Evolutionary conservation across 1,140 invertebrate species (phyloP), one percentile per base, ranked within the genome.

Genomic region (Heliothis subflexa): DNA sequence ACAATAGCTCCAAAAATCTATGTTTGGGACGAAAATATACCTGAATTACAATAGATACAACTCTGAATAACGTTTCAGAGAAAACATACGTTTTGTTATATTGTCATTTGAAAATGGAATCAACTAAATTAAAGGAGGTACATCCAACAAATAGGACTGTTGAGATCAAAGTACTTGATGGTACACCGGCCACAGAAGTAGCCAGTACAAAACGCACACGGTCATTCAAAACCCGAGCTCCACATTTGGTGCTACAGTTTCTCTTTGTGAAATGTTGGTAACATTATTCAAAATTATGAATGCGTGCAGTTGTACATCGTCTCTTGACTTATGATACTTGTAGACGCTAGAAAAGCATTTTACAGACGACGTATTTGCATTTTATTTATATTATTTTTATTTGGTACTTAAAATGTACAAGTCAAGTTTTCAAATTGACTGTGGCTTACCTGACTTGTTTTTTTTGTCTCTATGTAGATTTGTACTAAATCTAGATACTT

Each of bases 251-350:
- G 0, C 64, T 28, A 68, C 16, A 52, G 12, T 49, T 49, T 52
- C 16, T 68, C 64, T 68, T 68, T 68, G 64, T 52, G 21, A 52
- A 50, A 68, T 52, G 64, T 68, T 25, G 64, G 10, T 40, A 68
- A 68, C 45, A 68, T 68, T 68, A 68, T 68, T 68, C 64, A 50
- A 68, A 50, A 68, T 68, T 68, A 49, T 49, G 64, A 50, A 50
- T 50, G 62, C 40, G 64, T 52, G 13, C 25, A 68, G n/a, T 25
- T 10, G 62, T 66, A 49, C 16, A 40, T 49, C 18, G 18, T 11
- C 64, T 50, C 45, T 68, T 49, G 64, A 50, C 45, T 66, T 49
- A 18, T 66, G 45, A 62, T 28, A 28, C 11, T 64, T 16, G 33
- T 64, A 57, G 18, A 21, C 11, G 21, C 18, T 28, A 47, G 33